Percentiles rank a stretch among this genome's conserved stretches.
Conservation (phyloP, 92 coral and sea anemone species). For the Palythoa caribaeorum region DNA sequence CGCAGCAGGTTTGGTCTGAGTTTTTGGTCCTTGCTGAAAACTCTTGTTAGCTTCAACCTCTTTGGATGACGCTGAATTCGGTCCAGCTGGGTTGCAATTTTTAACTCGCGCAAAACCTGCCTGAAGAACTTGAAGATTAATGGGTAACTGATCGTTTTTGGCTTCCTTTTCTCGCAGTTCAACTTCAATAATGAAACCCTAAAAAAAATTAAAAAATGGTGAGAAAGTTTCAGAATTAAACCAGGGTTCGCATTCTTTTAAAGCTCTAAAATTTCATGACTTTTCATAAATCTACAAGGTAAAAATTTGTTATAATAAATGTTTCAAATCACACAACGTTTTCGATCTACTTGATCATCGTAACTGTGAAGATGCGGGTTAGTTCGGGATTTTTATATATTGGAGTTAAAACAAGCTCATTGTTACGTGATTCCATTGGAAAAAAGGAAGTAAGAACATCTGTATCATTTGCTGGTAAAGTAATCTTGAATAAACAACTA, state of each 20-base stretch:
- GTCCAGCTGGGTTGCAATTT: neutral
- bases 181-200: slow-evolving; percentile 21
- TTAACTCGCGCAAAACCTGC: slow-evolving; percentile 23
- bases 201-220: neutral
- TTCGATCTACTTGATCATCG: no score
- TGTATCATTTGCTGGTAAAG: neutral
- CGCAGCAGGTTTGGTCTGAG: neutral
- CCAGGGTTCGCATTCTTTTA: no score
- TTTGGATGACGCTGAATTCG: neutral
- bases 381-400: no score
- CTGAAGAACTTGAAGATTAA: slow-evolving; percentile 18
- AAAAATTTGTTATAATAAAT: no score
- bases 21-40: neutral
- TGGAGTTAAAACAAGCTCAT: no score
- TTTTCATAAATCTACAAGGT: no score
- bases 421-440: no score
- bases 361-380: no score
- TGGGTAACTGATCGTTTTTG: neutral
- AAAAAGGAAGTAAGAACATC: neutral
- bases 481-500: neutral
- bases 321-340: no score
- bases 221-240: no score
- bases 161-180: slow-evolving; percentile 16
- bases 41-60: neutral
- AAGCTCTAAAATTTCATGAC: no score